These are phyloP conservation scores for Prionailurus viverrinus DNA, from an alignment of 2,113 vertebrate species.

Conservation along the genomic window DNA sequence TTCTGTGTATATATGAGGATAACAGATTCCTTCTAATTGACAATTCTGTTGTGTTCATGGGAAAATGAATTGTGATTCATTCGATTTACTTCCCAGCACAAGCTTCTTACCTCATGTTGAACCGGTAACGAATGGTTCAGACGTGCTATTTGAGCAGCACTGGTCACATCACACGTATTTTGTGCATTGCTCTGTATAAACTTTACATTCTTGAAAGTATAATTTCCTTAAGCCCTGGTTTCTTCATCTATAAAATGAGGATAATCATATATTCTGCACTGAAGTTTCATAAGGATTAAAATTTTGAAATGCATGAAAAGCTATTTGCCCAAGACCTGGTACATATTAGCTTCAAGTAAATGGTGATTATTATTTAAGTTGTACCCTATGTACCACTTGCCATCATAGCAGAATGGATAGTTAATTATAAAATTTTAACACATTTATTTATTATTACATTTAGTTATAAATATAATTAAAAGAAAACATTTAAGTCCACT, in stretches of 20 bases:
- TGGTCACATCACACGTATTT: background rate
- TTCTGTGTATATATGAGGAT: background rate
- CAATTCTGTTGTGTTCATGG: background rate
- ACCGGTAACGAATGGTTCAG: background rate
- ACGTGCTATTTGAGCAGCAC: background rate
- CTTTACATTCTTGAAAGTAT: background rate
- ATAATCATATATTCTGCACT: background rate
- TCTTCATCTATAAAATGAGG: background rate
- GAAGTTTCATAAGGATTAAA: background rate
- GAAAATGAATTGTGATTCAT: constrained; percentile 10
- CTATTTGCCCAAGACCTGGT: background rate
- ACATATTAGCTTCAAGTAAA: background rate
- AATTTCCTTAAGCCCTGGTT: background rate
- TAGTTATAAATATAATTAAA: background rate
- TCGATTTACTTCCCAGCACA: background rate
- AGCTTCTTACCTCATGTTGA: background rate
- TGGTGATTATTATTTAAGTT: background rate
- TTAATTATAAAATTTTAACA: background rate
- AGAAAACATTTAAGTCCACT: background rate
- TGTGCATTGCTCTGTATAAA: background rate
- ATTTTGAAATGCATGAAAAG: background rate
- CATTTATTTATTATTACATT: background rate
- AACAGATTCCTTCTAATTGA: background rate
- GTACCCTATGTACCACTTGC: background rate
- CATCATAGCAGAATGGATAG: background rate